A percentile compares a stretch with the other conserved stretches of the same genome.
phyloP scores from a whole-genome alignment of 2,797 vertebrate genomes.

The Meriones psammophilus region DNA sequence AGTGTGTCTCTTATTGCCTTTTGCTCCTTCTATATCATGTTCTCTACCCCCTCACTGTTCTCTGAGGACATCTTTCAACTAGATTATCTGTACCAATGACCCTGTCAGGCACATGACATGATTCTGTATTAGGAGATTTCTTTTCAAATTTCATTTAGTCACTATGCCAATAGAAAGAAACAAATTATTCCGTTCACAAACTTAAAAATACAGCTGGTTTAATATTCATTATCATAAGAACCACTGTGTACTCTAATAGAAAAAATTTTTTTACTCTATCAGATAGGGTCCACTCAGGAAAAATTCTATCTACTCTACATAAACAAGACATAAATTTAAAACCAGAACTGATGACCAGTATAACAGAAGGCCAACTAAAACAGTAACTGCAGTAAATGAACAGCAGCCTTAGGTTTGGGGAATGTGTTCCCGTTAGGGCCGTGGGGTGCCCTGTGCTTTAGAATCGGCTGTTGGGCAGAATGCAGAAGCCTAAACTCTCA shows the following conservation, averaged over 20 bases:
- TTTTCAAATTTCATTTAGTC: slow-evolving; percentile 45
- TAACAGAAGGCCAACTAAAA: neutral
- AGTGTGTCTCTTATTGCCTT: neutral
- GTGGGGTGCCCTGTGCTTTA: neutral
- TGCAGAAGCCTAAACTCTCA: neutral
- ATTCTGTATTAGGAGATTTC: slow-evolving; percentile 22
- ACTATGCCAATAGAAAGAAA: neutral
- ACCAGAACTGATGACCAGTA: neutral
- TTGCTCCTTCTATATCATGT: neutral
- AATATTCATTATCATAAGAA: slow-evolving; percentile 51
- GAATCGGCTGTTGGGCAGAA: neutral
- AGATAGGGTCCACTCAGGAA: neutral
- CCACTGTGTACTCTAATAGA: slow-evolving; percentile 39
- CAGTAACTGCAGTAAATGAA: neutral
- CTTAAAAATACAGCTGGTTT: neutral
- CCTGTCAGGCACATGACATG: neutral
- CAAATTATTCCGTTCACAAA: slow-evolving; percentile 3
- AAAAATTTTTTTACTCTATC: neutral
- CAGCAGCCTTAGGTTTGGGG: neutral
- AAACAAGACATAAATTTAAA: neutral
- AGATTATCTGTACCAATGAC: neutral
- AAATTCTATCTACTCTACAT: neutral
- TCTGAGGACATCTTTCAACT: neutral
- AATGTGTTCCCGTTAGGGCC: neutral
- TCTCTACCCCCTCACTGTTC: neutral